A percentile compares a stretch with the other conserved stretches of the same genome.
Conservation (phyloP, 1,140 invertebrate species). For the Drosophila chauvacae region DNA sequence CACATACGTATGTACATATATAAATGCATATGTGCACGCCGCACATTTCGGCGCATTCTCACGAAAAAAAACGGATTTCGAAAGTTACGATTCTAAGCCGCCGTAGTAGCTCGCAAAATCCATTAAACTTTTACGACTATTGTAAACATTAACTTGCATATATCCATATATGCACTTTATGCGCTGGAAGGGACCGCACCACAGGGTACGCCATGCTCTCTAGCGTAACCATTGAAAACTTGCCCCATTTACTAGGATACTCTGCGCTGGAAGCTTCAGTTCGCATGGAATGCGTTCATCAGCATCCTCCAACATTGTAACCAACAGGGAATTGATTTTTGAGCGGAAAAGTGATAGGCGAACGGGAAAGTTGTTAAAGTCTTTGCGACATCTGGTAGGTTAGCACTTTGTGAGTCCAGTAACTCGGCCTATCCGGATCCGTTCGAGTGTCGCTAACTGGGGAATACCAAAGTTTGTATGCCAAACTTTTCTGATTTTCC, state of each 20-base stretch:
- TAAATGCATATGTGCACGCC: background rate
- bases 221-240: constrained; percentile 55
- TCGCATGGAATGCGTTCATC: constrained; percentile 25
- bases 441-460: background rate
- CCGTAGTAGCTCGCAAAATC: constrained; percentile 51
- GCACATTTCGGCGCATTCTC: background rate
- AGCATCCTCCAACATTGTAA: constrained; percentile 56
- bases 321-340: constrained; percentile 50
- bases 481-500: background rate
- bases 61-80: constrained; percentile 36
- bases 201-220: constrained; percentile 53
- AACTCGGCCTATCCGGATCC: constrained; percentile 1
- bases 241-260: constrained; percentile 24
- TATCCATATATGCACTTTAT: constrained; percentile 61
- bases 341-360: constrained; percentile 1
- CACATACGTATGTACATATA: too few species aligned
- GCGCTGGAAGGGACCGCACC: constrained; percentile 45
- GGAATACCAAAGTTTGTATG: background rate
- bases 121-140: constrained; percentile 77
- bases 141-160: constrained; percentile 78
- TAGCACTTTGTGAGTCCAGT: constrained; percentile 4
- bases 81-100: constrained; percentile 48
- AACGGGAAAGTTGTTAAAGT: background rate
- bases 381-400: constrained; percentile 21
- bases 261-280: background rate